Evolutionary conservation across 2,113 vertebrate species (phyloP).

Genomic region (Accipiter virgatus): DNA sequence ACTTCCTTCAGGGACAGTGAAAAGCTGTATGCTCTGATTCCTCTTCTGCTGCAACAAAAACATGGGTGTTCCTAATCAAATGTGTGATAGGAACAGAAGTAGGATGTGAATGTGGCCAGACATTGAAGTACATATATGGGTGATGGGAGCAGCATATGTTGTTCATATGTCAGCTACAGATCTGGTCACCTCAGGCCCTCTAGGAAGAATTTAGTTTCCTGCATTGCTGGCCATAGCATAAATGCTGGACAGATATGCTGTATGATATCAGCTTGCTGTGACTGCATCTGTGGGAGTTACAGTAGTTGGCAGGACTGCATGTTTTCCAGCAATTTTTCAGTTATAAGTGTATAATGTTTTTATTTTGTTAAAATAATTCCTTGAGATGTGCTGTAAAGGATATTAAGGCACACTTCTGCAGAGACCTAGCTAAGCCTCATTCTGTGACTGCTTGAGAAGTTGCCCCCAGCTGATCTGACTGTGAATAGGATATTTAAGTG

Average conservation of each 20-base stretch:
- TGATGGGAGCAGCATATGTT: not conserved
- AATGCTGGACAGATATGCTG: not conserved
- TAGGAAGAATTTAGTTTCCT: not conserved
- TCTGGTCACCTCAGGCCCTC: not conserved
- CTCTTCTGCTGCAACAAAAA: not conserved
- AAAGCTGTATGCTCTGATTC: not conserved
- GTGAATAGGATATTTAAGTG: not conserved
- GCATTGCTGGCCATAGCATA: not conserved
- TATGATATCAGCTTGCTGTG: not conserved
- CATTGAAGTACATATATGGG: fast-evolving
- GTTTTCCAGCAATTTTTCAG: not conserved
- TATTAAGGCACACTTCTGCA: not conserved
- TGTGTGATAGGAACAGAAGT: not conserved
- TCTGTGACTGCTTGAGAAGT: not conserved
- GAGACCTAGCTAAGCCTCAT: not conserved
- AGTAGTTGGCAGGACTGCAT: not conserved
- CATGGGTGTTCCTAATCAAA: not conserved
- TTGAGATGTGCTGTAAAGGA: not conserved
- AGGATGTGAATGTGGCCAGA: not conserved
- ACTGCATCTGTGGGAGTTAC: not conserved
- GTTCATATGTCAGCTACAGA: not conserved
- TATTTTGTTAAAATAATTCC: not conserved
- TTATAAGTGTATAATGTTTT: not conserved
- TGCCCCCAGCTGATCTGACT: not conserved
- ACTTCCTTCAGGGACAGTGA: not conserved